Percentiles rank a stretch among this genome's conserved stretches.
phyloP scores from a whole-genome alignment of 1,140 invertebrate species.

The Aphelinus atriplicis region DNA sequence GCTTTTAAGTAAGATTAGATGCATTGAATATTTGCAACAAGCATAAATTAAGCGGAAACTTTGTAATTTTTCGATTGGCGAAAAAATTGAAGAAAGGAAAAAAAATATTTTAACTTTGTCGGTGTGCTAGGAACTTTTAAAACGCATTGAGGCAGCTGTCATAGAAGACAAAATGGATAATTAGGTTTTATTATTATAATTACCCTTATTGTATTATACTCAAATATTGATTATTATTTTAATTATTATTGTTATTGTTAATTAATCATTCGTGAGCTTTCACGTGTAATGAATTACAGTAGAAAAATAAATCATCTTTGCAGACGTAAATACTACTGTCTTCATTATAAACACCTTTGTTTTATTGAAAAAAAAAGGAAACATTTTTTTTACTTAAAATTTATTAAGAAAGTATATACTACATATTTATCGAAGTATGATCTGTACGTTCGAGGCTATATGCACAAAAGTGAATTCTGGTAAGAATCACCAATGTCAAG shows the following conservation, averaged over 20 bases:
- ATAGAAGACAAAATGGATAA: constrained; percentile 60
- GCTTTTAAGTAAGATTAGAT: constrained; percentile 7
- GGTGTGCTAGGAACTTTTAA: constrained; percentile 61
- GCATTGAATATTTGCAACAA: not conserved
- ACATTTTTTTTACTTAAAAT: constrained; percentile 34
- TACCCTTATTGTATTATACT: constrained; percentile 59
- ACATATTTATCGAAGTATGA: too few species aligned
- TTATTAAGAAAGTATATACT: not conserved
- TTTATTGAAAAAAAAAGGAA: not conserved
- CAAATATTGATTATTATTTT: constrained; percentile 55
- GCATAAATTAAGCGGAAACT: not conserved
- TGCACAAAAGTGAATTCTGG: too few species aligned
- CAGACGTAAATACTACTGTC: constrained; percentile 40
- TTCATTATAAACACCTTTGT: too few species aligned
- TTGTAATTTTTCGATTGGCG: constrained; percentile 7
- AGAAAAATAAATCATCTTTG: constrained; percentile 57
- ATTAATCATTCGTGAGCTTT: constrained; percentile 55
- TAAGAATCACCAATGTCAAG: not conserved
- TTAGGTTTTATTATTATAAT: constrained; percentile 61
- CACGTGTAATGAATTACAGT: constrained; percentile 58
- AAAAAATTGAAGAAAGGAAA: constrained; percentile 40
- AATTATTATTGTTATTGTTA: constrained; percentile 59
- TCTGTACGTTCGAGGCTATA: too few species aligned
- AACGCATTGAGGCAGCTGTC: constrained; percentile 68
- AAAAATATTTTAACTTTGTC: constrained; percentile 60